Evolutionary conservation across 2,888 invertebrate genomes (phyloP).

Genomic region (Gymnosoma rotundatum): DNA sequence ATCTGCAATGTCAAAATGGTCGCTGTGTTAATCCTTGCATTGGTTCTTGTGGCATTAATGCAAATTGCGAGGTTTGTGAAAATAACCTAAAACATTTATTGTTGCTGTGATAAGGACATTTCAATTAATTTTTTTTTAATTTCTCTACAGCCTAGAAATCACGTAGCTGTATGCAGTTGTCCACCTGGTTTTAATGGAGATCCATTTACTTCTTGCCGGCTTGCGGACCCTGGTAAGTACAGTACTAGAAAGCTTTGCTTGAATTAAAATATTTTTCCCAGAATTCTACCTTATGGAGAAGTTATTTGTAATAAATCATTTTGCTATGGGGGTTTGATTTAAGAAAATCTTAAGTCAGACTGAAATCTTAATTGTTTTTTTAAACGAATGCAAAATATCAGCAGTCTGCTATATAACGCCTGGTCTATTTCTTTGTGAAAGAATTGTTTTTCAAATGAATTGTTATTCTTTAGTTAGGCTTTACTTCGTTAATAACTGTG

Average conservation of each 20-base stretch:
- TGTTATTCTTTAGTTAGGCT: too few relatives aligned
- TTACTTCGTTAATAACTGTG: too few relatives aligned
- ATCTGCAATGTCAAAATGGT: slow-evolving; percentile 88
- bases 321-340: too few relatives aligned
- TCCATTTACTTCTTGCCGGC: slow-evolving; percentile 88
- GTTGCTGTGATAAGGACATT: too few relatives aligned
- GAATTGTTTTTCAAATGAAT: too few relatives aligned
- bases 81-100: neutral
- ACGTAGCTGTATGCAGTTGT: slow-evolving; percentile 90
- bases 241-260: neutral
- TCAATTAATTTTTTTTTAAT: neutral
- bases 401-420: too few relatives aligned
- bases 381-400: too few relatives aligned
- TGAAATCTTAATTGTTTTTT: too few relatives aligned
- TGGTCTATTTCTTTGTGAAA: too few relatives aligned
- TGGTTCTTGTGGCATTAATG: slow-evolving; percentile 88
- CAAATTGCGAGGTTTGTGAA: slow-evolving; percentile 87
- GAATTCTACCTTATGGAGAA: too few relatives aligned
- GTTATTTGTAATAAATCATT: too few relatives aligned
- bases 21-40: slow-evolving; percentile 91
- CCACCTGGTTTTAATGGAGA: slow-evolving; percentile 90
- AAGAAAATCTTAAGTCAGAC: too few relatives aligned
- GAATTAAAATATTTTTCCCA: neutral
- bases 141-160: slow-evolving; percentile 84
- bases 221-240: slow-evolving; percentile 88